Percentiles rank a stretch among this genome's conserved stretches.
These are phyloP conservation scores for Motacilla alba DNA, from an alignment of 2,113 vertebrate species.

Conservation along the genomic window DNA sequence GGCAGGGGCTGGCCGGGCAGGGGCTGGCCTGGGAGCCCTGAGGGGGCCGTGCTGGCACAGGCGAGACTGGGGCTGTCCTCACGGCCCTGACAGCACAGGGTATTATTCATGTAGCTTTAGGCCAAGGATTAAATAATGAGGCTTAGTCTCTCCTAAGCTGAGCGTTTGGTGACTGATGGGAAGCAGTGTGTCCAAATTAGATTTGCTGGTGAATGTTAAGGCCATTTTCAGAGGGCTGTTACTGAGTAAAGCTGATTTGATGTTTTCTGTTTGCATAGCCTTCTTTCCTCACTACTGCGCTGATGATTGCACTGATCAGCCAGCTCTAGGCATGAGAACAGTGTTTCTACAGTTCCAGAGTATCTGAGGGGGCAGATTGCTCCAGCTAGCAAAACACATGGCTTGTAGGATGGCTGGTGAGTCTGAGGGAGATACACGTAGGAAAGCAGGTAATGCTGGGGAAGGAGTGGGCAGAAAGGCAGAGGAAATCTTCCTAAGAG, in stretches of 20 bases:
- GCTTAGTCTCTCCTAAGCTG: not conserved
- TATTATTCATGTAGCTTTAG: not conserved
- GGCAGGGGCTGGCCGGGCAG: too few relatives aligned
- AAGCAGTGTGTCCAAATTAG: not conserved
- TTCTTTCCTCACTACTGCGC: not conserved
- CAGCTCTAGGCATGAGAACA: not conserved
- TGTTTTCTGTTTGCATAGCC: not conserved
- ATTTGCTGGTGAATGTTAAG: not conserved
- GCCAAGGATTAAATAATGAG: not conserved
- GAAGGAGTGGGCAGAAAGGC: not conserved
- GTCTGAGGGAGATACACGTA: fast-evolving
- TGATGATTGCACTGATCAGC: not conserved
- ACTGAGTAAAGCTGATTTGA: not conserved
- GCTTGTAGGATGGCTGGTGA: not conserved
- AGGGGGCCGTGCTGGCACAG: not conserved
- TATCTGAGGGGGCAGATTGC: not conserved
- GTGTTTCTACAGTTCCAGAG: not conserved
- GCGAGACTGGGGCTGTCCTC: not conserved
- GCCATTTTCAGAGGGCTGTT: not conserved
- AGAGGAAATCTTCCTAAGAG: not conserved
- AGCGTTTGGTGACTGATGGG: not conserved
- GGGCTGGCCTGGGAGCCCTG: not conserved
- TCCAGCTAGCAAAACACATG: not conserved
- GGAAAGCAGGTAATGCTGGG: not conserved
- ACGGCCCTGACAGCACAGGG: not conserved